Conservation (phyloP, 1,140 invertebrate genomes). For the Scaptomyza pallida region DNA sequence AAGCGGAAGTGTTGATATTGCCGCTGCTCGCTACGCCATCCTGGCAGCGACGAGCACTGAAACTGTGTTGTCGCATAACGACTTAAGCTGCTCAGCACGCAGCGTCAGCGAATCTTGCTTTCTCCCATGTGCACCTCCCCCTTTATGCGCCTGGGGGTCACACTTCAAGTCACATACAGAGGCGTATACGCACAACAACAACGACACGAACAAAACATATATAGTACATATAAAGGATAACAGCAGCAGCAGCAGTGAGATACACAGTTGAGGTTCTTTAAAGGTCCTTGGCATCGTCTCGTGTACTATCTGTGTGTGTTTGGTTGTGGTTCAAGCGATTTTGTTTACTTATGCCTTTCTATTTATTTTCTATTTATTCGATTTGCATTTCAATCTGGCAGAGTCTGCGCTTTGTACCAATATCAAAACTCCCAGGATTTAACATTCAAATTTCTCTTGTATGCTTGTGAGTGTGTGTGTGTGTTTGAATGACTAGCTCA, state of each 20-base stretch:
- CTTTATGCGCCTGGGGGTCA: slow-evolving; percentile 43
- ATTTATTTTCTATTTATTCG: slow-evolving; percentile 82
- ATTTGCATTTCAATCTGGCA: slow-evolving; percentile 74
- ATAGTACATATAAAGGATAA: slow-evolving; percentile 10
- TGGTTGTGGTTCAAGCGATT: slow-evolving; percentile 39
- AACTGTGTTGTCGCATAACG: slow-evolving; percentile 76
- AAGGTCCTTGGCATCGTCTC: slow-evolving; percentile 29
- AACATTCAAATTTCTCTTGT: slow-evolving; percentile 56
- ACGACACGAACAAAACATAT: slow-evolving; percentile 28
- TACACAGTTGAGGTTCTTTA: slow-evolving; percentile 49
- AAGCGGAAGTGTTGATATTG: slow-evolving; percentile 76
- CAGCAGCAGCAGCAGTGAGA: slow-evolving; percentile 4
- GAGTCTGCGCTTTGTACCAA: slow-evolving; percentile 43
- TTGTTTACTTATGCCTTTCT: slow-evolving; percentile 65
- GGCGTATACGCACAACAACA: slow-evolving; percentile 41
- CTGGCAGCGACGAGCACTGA: slow-evolving; percentile 29
- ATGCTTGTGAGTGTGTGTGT: no score
- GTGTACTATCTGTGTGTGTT: slow-evolving; percentile 9
- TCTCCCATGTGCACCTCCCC: not conserved
- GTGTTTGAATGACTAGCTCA: not conserved
- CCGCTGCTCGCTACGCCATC: slow-evolving; percentile 52
- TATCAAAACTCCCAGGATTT: slow-evolving; percentile 57
- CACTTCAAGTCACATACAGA: slow-evolving; percentile 41
- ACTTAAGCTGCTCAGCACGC: slow-evolving; percentile 74
- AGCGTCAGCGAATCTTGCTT: slow-evolving; percentile 67